Evolutionary conservation across 1,140 invertebrate species (phyloP).

Genomic region (Procambarus clarkii): DNA sequence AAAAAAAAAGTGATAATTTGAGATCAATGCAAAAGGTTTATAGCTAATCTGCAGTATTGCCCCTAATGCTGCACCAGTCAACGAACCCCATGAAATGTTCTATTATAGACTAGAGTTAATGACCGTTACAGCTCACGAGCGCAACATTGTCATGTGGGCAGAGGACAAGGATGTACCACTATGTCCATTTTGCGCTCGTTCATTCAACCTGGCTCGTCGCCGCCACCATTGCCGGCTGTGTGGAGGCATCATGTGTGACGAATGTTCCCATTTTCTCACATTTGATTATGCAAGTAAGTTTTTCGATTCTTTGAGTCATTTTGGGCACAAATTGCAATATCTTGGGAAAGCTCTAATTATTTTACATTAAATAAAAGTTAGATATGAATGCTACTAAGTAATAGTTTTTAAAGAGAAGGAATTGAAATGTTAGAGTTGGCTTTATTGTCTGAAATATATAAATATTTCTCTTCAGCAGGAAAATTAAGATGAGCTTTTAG

Average conservation of each 20-base stretch:
- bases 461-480: no score
- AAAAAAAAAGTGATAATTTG: no score
- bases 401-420: no score
- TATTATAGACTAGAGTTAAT: no score
- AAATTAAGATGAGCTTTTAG: no score
- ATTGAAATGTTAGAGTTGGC: no score
- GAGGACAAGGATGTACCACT: constrained; percentile 92
- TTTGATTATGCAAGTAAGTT: constrained; percentile 84
- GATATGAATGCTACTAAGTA: no score
- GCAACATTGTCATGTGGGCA: constrained; percentile 92
- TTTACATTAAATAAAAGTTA: neutral
- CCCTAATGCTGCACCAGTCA: no score
- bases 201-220: constrained; percentile 87
- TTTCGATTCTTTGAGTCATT: neutral
- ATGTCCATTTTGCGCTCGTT: constrained; percentile 93
- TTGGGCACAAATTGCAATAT: neutral
- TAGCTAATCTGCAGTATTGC: no score
- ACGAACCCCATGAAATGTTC: no score
- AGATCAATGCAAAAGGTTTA: no score
- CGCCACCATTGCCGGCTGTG: constrained; percentile 98
- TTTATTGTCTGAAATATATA: no score
- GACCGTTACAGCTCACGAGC: constrained; percentile 81
- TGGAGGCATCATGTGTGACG: constrained; percentile 95
- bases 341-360: neutral
- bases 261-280: constrained; percentile 92